Base-by-base conservation (phyloP, 2,113 vertebrate species). In the Cheilinus undulatus region DNA sequence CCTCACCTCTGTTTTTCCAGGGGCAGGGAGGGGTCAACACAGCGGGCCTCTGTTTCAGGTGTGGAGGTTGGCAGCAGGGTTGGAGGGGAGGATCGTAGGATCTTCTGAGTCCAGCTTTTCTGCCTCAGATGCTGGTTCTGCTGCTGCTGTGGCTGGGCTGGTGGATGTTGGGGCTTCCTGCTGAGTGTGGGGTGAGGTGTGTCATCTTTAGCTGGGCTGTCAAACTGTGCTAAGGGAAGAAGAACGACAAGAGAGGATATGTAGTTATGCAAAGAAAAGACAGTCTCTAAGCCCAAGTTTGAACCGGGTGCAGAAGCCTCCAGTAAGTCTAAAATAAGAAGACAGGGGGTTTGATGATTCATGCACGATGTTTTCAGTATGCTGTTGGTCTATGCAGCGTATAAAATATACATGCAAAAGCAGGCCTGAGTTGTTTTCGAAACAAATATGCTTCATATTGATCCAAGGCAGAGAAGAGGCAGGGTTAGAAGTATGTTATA, bases 1-100 rank as follows among this genome's bases (percentile, higher is more conserved):
- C 15, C 76, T 89, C 89, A 96, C 96, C 94, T 96, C 87, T 97
- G 96, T 76, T 95, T 96, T 64, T 96, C 95, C 86, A 97, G 87
- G 0, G 95, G 92, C 68, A 96, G 73, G 12, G 83, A 89, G 0
- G 95, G 95, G 80, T 96, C 95, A 53, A 96, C 94, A 0, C 82
- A 79, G 81, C 82, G 57, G 50, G 48, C 46, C 53, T 91, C 80
- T 66, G 59, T 80, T 4, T 93, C 90, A 0, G 88, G 34, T 7
- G 13, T 27, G 58, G 69, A 80, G 27, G 79, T 38, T 3, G 61
- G 69, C 3, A 61, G 38, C 53, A 78, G 74, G 58, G 84, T 71
- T 0, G 84, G 84, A 1, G 19, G 86, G 0, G 32, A 89, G 71
- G 3, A 67, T 10, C 94, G 94, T 80, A 95, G 69, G 84, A 94